Percentiles rank a stretch among this genome's conserved stretches.
These are phyloP conservation scores for Lepidonotus clava DNA, from an alignment of 2,888 invertebrate genomes.

Conservation along the genomic window DNA sequence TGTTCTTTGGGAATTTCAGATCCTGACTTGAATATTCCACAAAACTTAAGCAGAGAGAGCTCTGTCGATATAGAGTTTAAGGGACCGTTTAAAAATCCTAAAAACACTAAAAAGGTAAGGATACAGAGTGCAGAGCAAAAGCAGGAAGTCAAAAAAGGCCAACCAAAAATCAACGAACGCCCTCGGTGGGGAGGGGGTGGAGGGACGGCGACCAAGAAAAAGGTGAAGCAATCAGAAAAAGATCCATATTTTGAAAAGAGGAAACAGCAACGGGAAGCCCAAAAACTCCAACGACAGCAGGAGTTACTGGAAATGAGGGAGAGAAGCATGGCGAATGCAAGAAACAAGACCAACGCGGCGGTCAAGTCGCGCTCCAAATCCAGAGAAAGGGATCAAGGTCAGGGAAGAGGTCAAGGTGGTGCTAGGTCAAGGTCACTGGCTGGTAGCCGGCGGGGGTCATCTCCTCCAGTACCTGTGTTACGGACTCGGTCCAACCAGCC, in stretches of 20 bases:
- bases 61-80: conserved; percentile 57
- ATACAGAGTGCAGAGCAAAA: conserved; percentile 69
- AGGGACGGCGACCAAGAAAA: conserved; percentile 57
- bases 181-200: conserved; percentile 72
- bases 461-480: conserved; percentile 22
- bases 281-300: conserved; percentile 70
- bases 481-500: neutral
- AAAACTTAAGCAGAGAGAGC: conserved; percentile 54
- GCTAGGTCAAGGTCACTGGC: conserved; percentile 31
- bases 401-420: neutral
- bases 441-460: conserved; percentile 1
- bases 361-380: conserved; percentile 57
- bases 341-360: conserved; percentile 24
- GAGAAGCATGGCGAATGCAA: neutral
- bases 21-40: too few relatives aligned
- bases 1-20: too few relatives aligned
- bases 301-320: conserved; percentile 71
- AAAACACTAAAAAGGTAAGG: conserved; percentile 71
- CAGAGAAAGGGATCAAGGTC: neutral
- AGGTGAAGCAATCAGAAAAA: conserved; percentile 76
- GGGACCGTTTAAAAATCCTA: conserved; percentile 61
- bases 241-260: conserved; percentile 75
- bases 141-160: conserved; percentile 66
- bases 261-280: conserved; percentile 67
- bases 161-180: conserved; percentile 58